Conservation (phyloP, 2,888 invertebrate species). For the Cephonodes hylas region DNA sequence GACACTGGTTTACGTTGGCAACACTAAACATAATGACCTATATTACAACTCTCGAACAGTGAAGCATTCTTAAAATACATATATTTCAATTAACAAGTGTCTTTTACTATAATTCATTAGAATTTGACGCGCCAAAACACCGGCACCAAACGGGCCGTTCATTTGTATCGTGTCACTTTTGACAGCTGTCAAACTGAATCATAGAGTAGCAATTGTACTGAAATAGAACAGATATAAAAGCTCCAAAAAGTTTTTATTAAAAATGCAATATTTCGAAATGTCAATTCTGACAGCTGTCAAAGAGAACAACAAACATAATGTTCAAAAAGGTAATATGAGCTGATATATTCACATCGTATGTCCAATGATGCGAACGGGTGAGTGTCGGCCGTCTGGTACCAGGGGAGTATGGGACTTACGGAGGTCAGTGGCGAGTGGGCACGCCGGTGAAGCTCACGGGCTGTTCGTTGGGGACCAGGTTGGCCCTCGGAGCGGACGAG, state of each 20-base stretch:
- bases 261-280: not conserved
- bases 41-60: constrained; percentile 2
- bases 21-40: constrained; percentile 21
- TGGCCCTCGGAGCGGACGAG: constrained; percentile 84
- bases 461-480: constrained; percentile 90
- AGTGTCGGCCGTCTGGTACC: constrained; percentile 23
- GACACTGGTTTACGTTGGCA: constrained; percentile 30
- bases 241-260: not conserved
- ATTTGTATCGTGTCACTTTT: not conserved
- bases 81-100: not conserved
- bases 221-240: constrained; percentile 1
- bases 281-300: constrained; percentile 5
- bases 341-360: not conserved
- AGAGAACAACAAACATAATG: not conserved
- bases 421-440: constrained; percentile 74
- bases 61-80: constrained; percentile 2
- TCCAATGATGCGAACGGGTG: not conserved
- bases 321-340: not conserved
- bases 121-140: not conserved
- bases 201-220: not conserved
- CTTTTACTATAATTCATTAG: not conserved
- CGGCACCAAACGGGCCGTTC: not conserved
- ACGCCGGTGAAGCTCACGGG: constrained; percentile 87
- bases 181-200: constrained; percentile 1
- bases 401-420: constrained; percentile 34